Evolutionary conservation across 2,888 invertebrate genomes (phyloP).

Genomic region (Hirtodrosophila trivittata): DNA sequence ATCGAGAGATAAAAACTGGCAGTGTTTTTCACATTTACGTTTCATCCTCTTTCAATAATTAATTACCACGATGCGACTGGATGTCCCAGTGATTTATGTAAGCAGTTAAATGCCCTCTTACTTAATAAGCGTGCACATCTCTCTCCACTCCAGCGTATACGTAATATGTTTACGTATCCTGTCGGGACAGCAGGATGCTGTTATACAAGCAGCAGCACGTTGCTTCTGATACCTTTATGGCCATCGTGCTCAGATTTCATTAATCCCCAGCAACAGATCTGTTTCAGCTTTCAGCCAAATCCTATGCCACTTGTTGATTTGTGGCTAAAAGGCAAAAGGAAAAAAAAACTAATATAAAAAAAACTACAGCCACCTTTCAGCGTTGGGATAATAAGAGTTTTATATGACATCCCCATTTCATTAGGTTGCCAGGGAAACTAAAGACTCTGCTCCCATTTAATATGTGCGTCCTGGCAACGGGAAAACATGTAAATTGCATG

Average conservation of each 20-base stretch:
- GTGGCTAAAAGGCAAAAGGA: conserved; percentile 17
- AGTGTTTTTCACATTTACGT: conserved; percentile 46
- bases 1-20: conserved; percentile 41
- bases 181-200: conserved; percentile 16
- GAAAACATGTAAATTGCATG: conserved; percentile 54
- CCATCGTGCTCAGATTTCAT: conserved; percentile 64
- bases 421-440: conserved; percentile 61
- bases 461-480: conserved; percentile 68
- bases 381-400: conserved; percentile 14
- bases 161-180: conserved; percentile 46
- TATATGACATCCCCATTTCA: conserved; percentile 22
- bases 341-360: conserved; percentile 36
- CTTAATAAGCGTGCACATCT: conserved; percentile 56
- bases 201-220: conserved; percentile 42
- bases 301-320: conserved; percentile 62
- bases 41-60: conserved; percentile 61
- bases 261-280: conserved; percentile 45
- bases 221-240: conserved; percentile 46
- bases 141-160: conserved; percentile 62
- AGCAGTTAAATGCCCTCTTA: conserved; percentile 64
- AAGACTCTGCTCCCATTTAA: conserved; percentile 47
- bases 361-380: conserved; percentile 50
- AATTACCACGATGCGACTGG: conserved; percentile 56
- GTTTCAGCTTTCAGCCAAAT: conserved; percentile 9
- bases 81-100: conserved; percentile 67